Conservation (phyloP, 2,888 invertebrate species). For the Eupithecia subumbrata region DNA sequence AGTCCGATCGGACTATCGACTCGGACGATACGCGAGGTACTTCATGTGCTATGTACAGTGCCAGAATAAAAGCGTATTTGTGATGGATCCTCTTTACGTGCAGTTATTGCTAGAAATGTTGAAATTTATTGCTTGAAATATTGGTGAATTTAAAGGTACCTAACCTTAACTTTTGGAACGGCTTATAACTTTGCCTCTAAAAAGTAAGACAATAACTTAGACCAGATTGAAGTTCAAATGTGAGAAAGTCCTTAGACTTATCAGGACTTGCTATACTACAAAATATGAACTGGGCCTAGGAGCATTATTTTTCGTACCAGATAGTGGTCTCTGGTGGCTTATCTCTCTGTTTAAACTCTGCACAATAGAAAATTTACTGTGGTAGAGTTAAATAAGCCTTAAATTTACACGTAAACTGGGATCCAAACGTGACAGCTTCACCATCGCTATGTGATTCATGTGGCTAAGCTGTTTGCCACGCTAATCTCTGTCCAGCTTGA, state of each 20-base stretch:
- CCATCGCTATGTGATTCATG: slow-evolving; percentile 39
- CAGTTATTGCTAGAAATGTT: neutral
- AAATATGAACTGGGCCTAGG: neutral
- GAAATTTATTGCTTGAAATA: neutral
- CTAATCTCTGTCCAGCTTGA: slow-evolving; percentile 36
- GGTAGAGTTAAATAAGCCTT: too few relatives aligned
- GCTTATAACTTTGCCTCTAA: neutral
- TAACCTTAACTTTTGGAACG: neutral
- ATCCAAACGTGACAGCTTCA: slow-evolving; percentile 39
- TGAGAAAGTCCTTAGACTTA: neutral
- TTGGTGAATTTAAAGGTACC: neutral
- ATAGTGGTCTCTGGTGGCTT: too few relatives aligned
- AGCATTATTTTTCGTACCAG: neutral
- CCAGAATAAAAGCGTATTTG: slow-evolving; percentile 24
- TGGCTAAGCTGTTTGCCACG: slow-evolving; percentile 44
- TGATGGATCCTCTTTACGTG: slow-evolving; percentile 41
- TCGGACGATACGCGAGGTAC: slow-evolving; percentile 66
- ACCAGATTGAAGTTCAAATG: neutral
- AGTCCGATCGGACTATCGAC: slow-evolving; percentile 72
- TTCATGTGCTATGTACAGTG: slow-evolving; percentile 34
- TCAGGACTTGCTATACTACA: neutral
- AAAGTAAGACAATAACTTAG: neutral
- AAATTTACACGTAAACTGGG: slow-evolving; percentile 33
- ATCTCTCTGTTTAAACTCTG: too few relatives aligned
- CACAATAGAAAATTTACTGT: neutral